These are phyloP conservation scores for Propithecus deckenii DNA, from an alignment of 2,797 vertebrate species.

Conservation along the genomic window DNA sequence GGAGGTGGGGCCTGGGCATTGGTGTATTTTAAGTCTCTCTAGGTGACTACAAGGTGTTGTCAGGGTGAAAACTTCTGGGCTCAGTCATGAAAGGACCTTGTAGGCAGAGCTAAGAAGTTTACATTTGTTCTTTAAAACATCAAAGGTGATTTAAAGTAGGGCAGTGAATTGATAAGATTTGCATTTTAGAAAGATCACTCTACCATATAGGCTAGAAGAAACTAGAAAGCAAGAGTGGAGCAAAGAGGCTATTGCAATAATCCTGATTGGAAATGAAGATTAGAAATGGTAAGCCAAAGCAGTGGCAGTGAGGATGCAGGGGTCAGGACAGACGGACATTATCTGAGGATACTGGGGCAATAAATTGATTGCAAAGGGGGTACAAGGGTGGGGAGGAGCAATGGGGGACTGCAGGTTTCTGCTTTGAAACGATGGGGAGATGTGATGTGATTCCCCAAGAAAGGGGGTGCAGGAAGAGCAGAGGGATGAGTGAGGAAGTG, in stretches of 20 bases:
- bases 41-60: not conserved
- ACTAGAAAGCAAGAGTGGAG: not conserved
- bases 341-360: not conserved
- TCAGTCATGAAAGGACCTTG: not conserved
- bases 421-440: not conserved
- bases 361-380: not conserved
- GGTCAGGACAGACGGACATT: not conserved
- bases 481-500: not conserved
- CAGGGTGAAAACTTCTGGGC: not conserved
- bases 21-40: not conserved
- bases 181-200: not conserved
- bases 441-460: not conserved
- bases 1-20: too few species aligned
- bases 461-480: not conserved
- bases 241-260: not conserved
- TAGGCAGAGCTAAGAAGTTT: not conserved
- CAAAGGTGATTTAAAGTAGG: not conserved
- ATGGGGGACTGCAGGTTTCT: not conserved
- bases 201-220: not conserved
- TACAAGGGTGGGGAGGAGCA: not conserved
- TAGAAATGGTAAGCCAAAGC: not conserved
- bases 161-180: not conserved
- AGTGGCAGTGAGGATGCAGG: not conserved
- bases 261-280: not conserved
- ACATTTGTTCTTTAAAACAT: not conserved